A percentile compares a stretch with the other conserved stretches of the same genome.
These are phyloP conservation scores for Zeus faber DNA, from an alignment of 2,113 vertebrate genomes.

Conservation along the genomic window DNA sequence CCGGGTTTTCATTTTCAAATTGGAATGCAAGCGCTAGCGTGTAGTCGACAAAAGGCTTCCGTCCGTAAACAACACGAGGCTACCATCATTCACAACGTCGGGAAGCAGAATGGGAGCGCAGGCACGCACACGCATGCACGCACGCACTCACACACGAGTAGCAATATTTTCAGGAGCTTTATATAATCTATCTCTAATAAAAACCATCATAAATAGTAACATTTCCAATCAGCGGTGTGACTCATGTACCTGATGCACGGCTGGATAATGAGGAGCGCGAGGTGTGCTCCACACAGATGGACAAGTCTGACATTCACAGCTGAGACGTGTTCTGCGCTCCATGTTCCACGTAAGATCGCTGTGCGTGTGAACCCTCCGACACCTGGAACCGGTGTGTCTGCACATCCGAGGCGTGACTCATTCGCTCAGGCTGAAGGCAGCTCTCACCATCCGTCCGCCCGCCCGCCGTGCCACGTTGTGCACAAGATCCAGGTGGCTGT, in stretches of 20 bases:
- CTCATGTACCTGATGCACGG: conserved; percentile 6
- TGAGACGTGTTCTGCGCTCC: too few species aligned
- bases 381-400: too few species aligned
- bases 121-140: conserved; percentile 1
- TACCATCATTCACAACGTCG: too few species aligned
- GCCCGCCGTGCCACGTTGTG: too few species aligned
- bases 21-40: background rate
- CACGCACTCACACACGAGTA: background rate
- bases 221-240: conserved; percentile 37
- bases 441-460: background rate
- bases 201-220: conserved; percentile 23
- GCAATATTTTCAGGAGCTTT: background rate
- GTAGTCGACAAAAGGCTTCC: background rate
- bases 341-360: too few species aligned
- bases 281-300: too few species aligned
- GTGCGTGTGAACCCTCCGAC: too few species aligned
- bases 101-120: background rate
- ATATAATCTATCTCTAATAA: conserved; percentile 8
- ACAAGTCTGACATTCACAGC: conserved; percentile 24
- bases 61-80: background rate
- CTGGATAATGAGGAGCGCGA: conserved; percentile 14
- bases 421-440: background rate
- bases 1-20: background rate
- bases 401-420: background rate
- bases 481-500: too few species aligned